phyloP scores from a whole-genome alignment of 2,113 vertebrate genomes.

The Platycercus adscitus region DNA sequence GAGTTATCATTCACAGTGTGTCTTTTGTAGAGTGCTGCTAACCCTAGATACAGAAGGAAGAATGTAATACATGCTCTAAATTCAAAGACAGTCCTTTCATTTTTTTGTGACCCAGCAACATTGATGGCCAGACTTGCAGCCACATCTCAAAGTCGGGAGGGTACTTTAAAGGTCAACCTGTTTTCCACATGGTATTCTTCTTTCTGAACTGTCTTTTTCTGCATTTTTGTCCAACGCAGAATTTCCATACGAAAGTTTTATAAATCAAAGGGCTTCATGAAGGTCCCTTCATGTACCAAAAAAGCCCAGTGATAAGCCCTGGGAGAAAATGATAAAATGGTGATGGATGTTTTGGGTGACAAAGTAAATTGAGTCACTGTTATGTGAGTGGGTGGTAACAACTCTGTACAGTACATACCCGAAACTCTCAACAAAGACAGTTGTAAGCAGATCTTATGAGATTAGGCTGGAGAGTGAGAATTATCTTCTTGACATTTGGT shows the following conservation, averaged over 20 bases:
- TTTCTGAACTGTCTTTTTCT: not conserved
- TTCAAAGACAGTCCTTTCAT: not conserved
- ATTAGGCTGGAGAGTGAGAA: not conserved
- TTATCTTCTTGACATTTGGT: not conserved
- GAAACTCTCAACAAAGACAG: not conserved
- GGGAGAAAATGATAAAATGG: not conserved
- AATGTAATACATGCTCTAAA: not conserved
- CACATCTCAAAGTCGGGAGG: not conserved
- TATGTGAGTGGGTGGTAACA: not conserved
- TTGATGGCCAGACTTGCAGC: not conserved
- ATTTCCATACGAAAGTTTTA: not conserved
- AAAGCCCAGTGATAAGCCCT: not conserved
- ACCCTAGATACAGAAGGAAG: not conserved
- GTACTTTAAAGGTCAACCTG: not conserved
- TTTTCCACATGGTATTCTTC: not conserved
- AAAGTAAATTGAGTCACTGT: not conserved
- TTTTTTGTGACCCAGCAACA: not conserved
- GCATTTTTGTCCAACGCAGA: not conserved
- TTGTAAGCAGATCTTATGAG: not conserved
- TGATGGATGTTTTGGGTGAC: not conserved
- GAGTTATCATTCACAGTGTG: not conserved
- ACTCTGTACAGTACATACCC: not conserved
- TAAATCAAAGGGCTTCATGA: not conserved
- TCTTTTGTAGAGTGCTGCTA: not conserved
- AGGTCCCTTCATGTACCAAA: not conserved